These are phyloP conservation scores for Cacatua alba DNA, from an alignment of 2,113 vertebrate species.

Conservation along the genomic window DNA sequence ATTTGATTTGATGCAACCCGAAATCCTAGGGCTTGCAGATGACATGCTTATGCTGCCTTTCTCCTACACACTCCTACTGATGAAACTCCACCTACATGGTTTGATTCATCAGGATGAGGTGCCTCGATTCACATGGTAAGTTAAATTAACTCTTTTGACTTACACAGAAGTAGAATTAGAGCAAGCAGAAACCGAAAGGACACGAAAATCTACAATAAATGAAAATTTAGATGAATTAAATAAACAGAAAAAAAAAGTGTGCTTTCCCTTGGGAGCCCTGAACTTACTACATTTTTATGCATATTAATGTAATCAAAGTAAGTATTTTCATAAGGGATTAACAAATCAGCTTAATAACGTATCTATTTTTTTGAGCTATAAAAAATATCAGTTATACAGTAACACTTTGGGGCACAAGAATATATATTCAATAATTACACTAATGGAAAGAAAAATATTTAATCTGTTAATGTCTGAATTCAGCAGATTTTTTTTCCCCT, in stretches of 20 bases:
- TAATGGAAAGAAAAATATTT: neutral
- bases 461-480: neutral
- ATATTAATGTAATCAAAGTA: neutral
- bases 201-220: neutral
- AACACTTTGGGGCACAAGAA: neutral
- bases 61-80: neutral
- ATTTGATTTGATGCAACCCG: neutral
- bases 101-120: conserved; percentile 25
- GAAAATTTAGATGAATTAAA: neutral
- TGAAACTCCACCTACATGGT: neutral
- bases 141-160: neutral
- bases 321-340: neutral
- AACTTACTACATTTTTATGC: neutral
- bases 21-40: neutral
- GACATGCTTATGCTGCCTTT: neutral
- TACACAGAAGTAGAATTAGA: neutral
- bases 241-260: neutral
- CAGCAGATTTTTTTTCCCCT: neutral
- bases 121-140: neutral
- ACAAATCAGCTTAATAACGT: neutral
- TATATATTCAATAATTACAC: neutral
- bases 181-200: neutral
- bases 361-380: neutral
- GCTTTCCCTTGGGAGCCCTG: neutral
- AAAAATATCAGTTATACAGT: neutral